Percentiles rank a stretch among this genome's conserved stretches.
These are phyloP conservation scores for Eupleurogrammus muticus DNA, from an alignment of 2,797 vertebrate genomes.

Conservation along the genomic window DNA sequence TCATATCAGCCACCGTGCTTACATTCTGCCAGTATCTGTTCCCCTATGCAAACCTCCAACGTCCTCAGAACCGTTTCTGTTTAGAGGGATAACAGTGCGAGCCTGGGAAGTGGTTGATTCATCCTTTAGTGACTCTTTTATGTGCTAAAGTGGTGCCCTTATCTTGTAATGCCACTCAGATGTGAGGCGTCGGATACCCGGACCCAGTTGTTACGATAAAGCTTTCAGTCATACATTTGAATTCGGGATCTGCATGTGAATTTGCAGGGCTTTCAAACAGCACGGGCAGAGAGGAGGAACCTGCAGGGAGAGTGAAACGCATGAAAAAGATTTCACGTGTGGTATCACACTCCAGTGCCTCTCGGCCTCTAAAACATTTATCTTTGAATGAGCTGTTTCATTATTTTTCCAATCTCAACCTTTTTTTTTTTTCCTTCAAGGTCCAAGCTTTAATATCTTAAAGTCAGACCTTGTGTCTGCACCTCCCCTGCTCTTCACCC, in stretches of 20 bases:
- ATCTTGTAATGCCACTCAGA: not conserved
- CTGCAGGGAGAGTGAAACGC: too few relatives aligned
- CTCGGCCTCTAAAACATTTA: not conserved
- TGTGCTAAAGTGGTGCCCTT: not conserved
- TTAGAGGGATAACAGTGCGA: not conserved
- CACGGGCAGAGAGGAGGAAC: not conserved
- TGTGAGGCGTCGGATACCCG: not conserved
- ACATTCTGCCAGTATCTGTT: too few relatives aligned
- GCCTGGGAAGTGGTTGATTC: not conserved
- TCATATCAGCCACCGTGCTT: slow-evolving; percentile 2
- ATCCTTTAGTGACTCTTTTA: slow-evolving; percentile 4
- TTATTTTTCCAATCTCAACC: slow-evolving; percentile 3
- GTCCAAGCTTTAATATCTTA: slow-evolving; percentile 14
- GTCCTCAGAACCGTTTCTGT: not conserved
- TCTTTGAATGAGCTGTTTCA: slow-evolving; percentile 4
- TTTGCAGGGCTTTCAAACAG: not conserved
- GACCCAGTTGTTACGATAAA: not conserved
- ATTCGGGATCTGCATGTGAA: not conserved
- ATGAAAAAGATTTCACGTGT: not conserved
- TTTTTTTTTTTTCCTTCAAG: not conserved
- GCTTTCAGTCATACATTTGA: not conserved
- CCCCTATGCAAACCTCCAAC: not conserved
- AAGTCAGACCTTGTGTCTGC: slow-evolving; percentile 6
- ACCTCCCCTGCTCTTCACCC: not conserved
- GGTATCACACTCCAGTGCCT: not conserved